A percentile compares a stretch with the other conserved stretches of the same genome.
Conservation (phyloP, 2,113 vertebrate genomes). For the Indicator indicator region DNA sequence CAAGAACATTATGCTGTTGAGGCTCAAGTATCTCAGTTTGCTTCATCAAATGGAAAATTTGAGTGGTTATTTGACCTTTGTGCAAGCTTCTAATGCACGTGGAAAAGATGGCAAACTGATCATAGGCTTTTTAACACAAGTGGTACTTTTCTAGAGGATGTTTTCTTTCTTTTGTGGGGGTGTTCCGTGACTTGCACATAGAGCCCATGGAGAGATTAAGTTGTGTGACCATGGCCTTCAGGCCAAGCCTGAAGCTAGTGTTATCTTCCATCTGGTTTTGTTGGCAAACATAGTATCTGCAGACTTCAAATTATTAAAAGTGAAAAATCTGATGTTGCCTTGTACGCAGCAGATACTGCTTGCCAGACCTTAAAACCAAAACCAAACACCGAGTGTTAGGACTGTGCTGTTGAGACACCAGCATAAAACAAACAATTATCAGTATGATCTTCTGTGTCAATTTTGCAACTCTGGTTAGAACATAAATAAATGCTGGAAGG, state of each 20-base stretch:
- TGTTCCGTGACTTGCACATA: not conserved
- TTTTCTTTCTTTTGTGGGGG: not conserved
- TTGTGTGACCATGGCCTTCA: not conserved
- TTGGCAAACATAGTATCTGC: not conserved
- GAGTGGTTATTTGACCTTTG: not conserved
- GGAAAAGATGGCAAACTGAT: not conserved
- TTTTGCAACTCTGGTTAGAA: not conserved
- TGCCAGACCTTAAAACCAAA: not conserved
- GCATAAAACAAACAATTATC: not conserved
- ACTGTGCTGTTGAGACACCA: not conserved
- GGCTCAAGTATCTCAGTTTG: not conserved
- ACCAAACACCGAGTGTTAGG: not conserved
- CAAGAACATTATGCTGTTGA: not conserved
- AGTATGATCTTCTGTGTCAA: not conserved
- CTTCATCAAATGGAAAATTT: not conserved
- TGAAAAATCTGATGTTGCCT: not conserved
- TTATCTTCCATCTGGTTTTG: not conserved
- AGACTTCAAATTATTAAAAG: not conserved
- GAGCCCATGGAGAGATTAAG: not conserved
- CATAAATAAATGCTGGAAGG: not conserved
- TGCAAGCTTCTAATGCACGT: not conserved
- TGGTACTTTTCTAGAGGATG: not conserved
- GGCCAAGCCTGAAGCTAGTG: not conserved
- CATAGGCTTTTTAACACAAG: not conserved
- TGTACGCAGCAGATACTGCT: not conserved